phyloP scores from a whole-genome alignment of 2,113 vertebrate genomes.

The Castor canadensis region DNA sequence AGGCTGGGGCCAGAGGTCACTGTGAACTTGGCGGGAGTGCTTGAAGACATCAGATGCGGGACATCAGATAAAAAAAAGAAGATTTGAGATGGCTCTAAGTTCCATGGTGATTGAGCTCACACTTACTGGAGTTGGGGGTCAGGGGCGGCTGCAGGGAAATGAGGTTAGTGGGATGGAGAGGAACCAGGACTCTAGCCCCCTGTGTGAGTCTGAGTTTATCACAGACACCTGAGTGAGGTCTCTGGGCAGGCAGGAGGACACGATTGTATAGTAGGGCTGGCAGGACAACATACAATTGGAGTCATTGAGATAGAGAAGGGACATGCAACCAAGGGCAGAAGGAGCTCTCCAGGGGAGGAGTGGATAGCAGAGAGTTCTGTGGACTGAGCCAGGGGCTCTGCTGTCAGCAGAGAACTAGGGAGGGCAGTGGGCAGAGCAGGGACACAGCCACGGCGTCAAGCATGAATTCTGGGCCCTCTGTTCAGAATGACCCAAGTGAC shows the following conservation, averaged over 20 bases:
- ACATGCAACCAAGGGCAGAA: neutral
- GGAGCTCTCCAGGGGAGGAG: too few species aligned
- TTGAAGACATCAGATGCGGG: neutral
- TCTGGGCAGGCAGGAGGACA: neutral
- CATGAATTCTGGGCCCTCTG: neutral
- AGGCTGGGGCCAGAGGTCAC: neutral
- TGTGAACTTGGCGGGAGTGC: neutral
- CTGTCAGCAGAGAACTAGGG: too few species aligned
- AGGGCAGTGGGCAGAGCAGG: neutral
- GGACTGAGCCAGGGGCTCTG: neutral
- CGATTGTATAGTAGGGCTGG: neutral
- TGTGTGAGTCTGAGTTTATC: too few species aligned
- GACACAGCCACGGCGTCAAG: neutral
- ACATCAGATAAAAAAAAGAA: neutral
- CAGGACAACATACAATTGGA: too few species aligned
- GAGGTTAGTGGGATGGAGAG: too few species aligned
- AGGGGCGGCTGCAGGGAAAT: neutral
- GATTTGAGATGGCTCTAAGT: neutral
- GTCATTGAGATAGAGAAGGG: too few species aligned
- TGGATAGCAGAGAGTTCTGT: neutral
- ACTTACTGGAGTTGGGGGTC: too few species aligned
- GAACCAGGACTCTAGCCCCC: neutral
- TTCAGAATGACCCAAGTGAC: neutral
- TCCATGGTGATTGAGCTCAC: neutral
- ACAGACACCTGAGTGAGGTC: neutral